Conservation (phyloP, 2,888 invertebrate genomes). For the Heliconius hortense region DNA sequence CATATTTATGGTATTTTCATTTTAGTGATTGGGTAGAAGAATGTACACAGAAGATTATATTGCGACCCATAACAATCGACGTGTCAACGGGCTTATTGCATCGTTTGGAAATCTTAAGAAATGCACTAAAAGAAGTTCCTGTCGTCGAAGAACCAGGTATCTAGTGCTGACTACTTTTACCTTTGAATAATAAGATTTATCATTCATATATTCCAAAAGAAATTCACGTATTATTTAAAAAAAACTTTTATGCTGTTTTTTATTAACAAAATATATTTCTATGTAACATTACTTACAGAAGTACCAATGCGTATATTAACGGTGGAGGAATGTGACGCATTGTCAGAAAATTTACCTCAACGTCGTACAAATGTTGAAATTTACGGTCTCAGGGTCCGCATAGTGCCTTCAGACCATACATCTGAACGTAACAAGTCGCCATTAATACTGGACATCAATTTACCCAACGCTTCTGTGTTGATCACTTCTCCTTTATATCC, state of each 20-base stretch:
- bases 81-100: conserved; percentile 61
- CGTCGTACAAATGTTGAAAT: conserved; percentile 52
- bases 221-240: not conserved
- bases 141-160: conserved; percentile 49
- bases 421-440: conserved; percentile 48
- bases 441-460: conserved; percentile 52
- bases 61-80: conserved; percentile 55
- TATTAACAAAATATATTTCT: too few species aligned
- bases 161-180: not conserved
- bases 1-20: not conserved
- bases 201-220: not conserved
- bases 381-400: conserved; percentile 49
- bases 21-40: conserved; percentile 71
- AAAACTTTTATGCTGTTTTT: too few species aligned
- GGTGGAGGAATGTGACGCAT: conserved; percentile 69
- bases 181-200: not conserved
- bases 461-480: conserved; percentile 49
- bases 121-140: conserved; percentile 52
- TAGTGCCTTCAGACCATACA: conserved; percentile 61
- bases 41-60: conserved; percentile 50
- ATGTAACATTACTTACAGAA: conserved; percentile 46
- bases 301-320: conserved; percentile 58
- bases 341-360: conserved; percentile 64
- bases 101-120: conserved; percentile 50
- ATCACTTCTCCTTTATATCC: conserved; percentile 63